These are phyloP conservation scores for Metellina segmentata DNA, from an alignment of 2,888 invertebrate genomes.

Conservation along the genomic window DNA sequence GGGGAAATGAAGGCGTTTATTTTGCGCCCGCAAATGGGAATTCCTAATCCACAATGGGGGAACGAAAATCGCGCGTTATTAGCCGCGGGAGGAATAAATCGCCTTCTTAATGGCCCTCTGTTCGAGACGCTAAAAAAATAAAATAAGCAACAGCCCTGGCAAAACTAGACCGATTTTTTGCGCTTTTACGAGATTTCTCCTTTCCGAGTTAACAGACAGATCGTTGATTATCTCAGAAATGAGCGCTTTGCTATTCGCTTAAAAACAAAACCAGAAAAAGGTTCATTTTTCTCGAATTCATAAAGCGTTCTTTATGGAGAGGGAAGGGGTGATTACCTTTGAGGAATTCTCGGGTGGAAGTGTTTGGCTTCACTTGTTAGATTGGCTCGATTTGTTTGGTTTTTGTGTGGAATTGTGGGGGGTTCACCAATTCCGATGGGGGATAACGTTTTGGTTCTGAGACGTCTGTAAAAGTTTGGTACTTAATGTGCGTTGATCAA, in stretches of 20 bases:
- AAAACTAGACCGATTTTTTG: constrained; percentile 16
- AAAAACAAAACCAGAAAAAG: not conserved
- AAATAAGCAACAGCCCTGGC: constrained; percentile 23
- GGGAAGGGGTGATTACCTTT: not conserved
- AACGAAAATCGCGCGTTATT: constrained; percentile 60
- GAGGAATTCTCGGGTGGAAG: not conserved
- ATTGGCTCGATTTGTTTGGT: not conserved
- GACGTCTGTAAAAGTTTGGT: too few relatives aligned
- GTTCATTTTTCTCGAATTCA: not conserved
- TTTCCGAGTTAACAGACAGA: not conserved
- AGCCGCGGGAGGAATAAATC: constrained; percentile 62
- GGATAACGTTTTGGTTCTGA: too few relatives aligned
- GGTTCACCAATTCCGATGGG: too few relatives aligned
- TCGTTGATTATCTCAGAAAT: not conserved
- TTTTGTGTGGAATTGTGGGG: not conserved
- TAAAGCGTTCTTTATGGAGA: not conserved
- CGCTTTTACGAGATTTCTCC: not conserved
- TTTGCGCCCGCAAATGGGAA: constrained; percentile 63
- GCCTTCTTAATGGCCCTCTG: constrained; percentile 45
- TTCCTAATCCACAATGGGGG: constrained; percentile 58
- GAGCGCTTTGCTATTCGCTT: not conserved
- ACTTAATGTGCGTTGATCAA: too few relatives aligned
- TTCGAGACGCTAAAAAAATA: not conserved
- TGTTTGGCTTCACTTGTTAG: not conserved
- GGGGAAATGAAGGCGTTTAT: constrained; percentile 68